Base-by-base conservation (phyloP, 2,113 vertebrate species). In the Podiceps cristatus region DNA sequence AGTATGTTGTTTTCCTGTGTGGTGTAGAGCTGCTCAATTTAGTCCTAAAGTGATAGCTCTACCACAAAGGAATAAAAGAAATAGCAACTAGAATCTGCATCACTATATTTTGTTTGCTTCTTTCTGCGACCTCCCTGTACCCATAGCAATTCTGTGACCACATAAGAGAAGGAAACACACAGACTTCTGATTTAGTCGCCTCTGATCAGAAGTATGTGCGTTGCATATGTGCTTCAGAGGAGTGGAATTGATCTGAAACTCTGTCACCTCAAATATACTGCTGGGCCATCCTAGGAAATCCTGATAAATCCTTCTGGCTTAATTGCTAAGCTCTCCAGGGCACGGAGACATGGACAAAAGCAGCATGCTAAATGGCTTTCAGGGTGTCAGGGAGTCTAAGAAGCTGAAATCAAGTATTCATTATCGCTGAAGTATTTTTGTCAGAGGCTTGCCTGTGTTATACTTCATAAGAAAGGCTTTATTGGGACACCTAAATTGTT, bases 251-350 rank as follows among this genome's bases (percentile, higher is more conserved):
- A 89, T 88, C 58, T 49, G 45, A 66, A 94, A 50, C 23, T 23
- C 58, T 86, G 68, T 67, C 53, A 49, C 44, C 68, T 88, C 53
- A 82, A 77, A 80, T 66, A 67, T 67, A 66, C 66, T 79, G 33
- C 47, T 81, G 20, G 47, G 29, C 40, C 58, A 88, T 88, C 73
- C 82, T 72, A 89, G 55, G n/a, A 94, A 94, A 96, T 90, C 73
- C 49, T 91, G 67, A 83, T 89, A 81, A 96, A 88, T 86, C 91
- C 85, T 82, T 92, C 59, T 92, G 74, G n/a, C 22, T 92, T 93
- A 95, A 94, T 88, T 92, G 56, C 52, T 71, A 62, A 91, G 42
- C 52, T 94, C 71, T 93, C 45, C 13, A 16, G 52, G 66, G 14
- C 40, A 74, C 1, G 1, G 50, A 83, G 59, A 60, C 40, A 47